Base-by-base conservation (phyloP, 2,113 vertebrate species). In the Seriola aureovittata region DNA sequence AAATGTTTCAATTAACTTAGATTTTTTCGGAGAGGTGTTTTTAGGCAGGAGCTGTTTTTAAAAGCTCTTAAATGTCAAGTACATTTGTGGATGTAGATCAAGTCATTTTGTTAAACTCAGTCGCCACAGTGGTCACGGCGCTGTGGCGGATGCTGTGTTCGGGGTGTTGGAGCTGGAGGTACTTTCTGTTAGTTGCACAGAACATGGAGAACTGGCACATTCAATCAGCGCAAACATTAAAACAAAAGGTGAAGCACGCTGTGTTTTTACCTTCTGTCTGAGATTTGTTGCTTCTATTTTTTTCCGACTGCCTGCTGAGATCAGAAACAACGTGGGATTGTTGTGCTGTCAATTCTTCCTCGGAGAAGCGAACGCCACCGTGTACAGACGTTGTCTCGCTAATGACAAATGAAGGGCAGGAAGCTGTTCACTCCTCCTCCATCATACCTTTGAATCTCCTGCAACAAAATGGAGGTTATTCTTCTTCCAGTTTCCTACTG, bases 41-140 rank as follows among this genome's bases (percentile, higher is more conserved):
- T 46, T 54, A 46, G 57, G 48, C 17, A 14, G 19, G 13, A 59
- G 23, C 52, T 40, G 8, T 36, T 59, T 11, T 4, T 62, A 48
- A 75, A 52, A 50, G 23, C 36, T 78, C 13, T 73, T 19, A 74
- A 78, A 84, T 74, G 71, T 72, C 4, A 68, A 23, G 12, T 14
- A 17, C 42, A 34, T 66, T 59, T 80, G 65, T 59, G 34, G 63
- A n/a, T 29, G 32, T 13, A 32, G 52, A 67, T 73, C 25, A 10
- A 52, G n/a, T 32, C 19, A 4, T 4, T 10, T 23, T 55, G 38
- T 16, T 17, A 13, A 12, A 23, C 40, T 59, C 25, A 34, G n/a
- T 17, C 25, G 25, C 25, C 25, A 29, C 25, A 2, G 25, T 29
- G 25, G 25, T 29, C 25, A 29, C 25, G 25, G 25, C 25, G 25